These are phyloP conservation scores for Channallabes apus DNA, from an alignment of 2,797 vertebrate genomes.

Conservation along the genomic window DNA sequence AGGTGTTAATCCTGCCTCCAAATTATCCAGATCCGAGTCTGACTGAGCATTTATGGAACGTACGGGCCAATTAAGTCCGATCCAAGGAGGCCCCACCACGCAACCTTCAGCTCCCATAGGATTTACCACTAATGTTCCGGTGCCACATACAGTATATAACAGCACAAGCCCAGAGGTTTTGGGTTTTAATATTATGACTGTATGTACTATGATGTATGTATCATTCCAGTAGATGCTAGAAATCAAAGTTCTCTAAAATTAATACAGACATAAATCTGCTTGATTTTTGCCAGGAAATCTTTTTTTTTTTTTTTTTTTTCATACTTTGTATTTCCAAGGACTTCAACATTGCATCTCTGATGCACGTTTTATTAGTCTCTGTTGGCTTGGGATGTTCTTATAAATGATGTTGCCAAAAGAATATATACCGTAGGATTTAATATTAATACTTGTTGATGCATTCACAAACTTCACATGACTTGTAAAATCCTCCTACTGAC, in stretches of 20 bases:
- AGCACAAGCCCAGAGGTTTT: too few species aligned
- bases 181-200: too few species aligned
- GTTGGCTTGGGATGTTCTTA: background rate
- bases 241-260: background rate
- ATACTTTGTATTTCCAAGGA: background rate
- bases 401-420: background rate
- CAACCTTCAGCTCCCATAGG: too few species aligned
- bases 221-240: too few species aligned
- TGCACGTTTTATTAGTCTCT: background rate
- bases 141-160: too few species aligned
- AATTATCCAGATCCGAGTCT: too few species aligned
- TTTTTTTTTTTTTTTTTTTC: background rate
- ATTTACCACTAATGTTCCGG: too few species aligned
- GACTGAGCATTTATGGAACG: too few species aligned
- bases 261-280: background rate
- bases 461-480: background rate
- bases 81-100: too few species aligned
- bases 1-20: too few species aligned
- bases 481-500: background rate
- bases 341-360: background rate
- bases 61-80: too few species aligned
- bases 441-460: background rate
- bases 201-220: too few species aligned
- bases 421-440: background rate
- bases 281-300: background rate